Conservation (phyloP, 1,140 invertebrate genomes). For the Aleiodes sp. region DNA sequence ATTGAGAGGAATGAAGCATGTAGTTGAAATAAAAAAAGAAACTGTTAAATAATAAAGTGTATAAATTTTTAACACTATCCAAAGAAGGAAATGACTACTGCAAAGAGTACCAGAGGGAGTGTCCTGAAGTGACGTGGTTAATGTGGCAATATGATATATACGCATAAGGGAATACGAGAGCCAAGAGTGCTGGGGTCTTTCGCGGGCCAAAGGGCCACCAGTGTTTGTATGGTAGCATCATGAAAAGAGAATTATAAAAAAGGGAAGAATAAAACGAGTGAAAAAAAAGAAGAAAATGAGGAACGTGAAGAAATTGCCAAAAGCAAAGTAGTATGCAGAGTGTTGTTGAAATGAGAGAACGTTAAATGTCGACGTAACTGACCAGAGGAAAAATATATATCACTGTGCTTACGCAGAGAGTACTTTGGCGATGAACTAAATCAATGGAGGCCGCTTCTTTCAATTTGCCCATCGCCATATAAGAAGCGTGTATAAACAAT, state of each 20-base stretch:
- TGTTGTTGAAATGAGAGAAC: constrained; percentile 7
- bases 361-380: not conserved
- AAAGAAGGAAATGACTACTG: constrained; percentile 14
- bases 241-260: not conserved
- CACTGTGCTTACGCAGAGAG: not conserved
- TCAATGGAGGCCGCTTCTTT: not conserved
- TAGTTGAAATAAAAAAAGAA: too few relatives aligned
- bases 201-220: constrained; percentile 6
- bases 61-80: not conserved
- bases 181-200: constrained; percentile 38
- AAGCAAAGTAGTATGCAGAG: not conserved
- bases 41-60: not conserved
- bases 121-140: constrained; percentile 47
- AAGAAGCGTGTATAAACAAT: not conserved
- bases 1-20: too few relatives aligned
- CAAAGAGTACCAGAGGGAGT: constrained; percentile 40
- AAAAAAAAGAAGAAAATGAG: too few relatives aligned
- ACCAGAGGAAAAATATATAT: constrained; percentile 10
- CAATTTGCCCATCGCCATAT: constrained; percentile 5
- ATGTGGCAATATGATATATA: constrained; percentile 54
- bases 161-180: constrained; percentile 37
- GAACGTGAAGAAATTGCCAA: not conserved
- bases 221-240: constrained; percentile 4
- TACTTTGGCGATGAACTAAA: not conserved
- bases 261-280: too few relatives aligned